Base-by-base conservation (phyloP, 2,888 invertebrate genomes). In the Eristalis tenax region DNA sequence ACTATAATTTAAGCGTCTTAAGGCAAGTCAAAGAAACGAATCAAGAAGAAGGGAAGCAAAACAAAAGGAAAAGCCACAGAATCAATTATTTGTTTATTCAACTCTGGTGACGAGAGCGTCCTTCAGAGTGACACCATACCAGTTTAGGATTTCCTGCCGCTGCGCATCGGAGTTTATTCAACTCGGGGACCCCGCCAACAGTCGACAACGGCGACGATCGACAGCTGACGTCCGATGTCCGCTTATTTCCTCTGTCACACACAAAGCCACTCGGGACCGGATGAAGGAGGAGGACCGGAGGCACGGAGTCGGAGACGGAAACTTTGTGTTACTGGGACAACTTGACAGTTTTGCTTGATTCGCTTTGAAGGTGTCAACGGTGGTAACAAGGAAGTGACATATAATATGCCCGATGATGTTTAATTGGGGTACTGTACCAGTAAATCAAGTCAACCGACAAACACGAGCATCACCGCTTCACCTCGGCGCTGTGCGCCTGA, bases 81-180 rank as follows among this genome's bases (percentile, higher is more conserved):
- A 89, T 89, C 88, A 90, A 89, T 90, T 89, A 89, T 90, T 89
- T 90, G 90, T 90, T 90, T 90, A 90, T 90, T 91, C 90, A 91
- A 90, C 91, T 89, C 76, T 40, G 63, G 63, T 68, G 68, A 79
- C 74, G 70, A 75, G 85, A 90, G 90, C 91, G 91, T 91, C 91
- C 91, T 91, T 91, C 91, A 91, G 90, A 91, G 90, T 89, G 91
- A 90, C 91, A 91, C 90, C 90, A 90, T 90, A 91, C 89, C 90
- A 90, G 91, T 91, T 91, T 90, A 90, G 90, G 89, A 90, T 90
- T 90, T 89, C 90, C 90, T 89, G 89, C 89, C 89, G 89, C 89
- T 89, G 88, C 89, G 89, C 50, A 89, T 89, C 89, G 89, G 89
- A 90, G 91, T 91, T 91, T 91, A 90, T 91, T 91, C 91, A 91